These are phyloP conservation scores for Euschistus heros DNA, from an alignment of 1,140 invertebrate species.

Conservation along the genomic window DNA sequence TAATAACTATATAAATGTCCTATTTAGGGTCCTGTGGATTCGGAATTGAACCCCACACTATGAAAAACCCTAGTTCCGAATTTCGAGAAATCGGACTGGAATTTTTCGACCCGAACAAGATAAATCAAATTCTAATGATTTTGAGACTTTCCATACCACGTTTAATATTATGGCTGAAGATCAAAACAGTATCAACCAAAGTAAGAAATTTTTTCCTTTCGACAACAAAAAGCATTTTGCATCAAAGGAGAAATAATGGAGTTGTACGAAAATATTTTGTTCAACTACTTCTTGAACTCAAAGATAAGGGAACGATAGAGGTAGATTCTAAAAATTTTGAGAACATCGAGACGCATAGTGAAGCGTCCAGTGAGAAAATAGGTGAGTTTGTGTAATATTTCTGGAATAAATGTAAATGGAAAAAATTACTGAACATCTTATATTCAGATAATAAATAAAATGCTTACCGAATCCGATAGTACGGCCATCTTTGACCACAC, in stretches of 20 bases:
- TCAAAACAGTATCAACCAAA: conserved; percentile 24
- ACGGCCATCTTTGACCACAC: too few relatives aligned
- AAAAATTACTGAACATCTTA: too few relatives aligned
- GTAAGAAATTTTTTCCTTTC: conserved; percentile 37
- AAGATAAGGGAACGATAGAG: conserved; percentile 20
- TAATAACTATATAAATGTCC: too few relatives aligned
- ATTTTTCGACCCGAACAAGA: conserved; percentile 34
- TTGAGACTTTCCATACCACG: conserved; percentile 21
- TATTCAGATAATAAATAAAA: too few relatives aligned
- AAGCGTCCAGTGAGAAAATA: too few relatives aligned
- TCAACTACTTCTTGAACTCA: conserved; percentile 30
- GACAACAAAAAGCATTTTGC: conserved; percentile 38
- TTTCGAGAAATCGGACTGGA: conserved; percentile 38
- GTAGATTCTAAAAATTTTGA: neutral
- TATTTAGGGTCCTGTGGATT: conserved; percentile 40
- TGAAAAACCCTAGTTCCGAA: conserved; percentile 38
- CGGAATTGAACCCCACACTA: conserved; percentile 42
- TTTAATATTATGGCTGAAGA: conserved; percentile 19
- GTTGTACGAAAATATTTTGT: conserved; percentile 37
- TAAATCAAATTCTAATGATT: conserved; percentile 24
- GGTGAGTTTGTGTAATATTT: too few relatives aligned
- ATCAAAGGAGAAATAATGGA: conserved; percentile 36
- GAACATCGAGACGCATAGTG: neutral
- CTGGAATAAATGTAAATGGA: too few relatives aligned
- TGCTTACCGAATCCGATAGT: too few relatives aligned